phyloP scores from a whole-genome alignment of 2,888 invertebrate species.

The Oeneis ivallda region DNA sequence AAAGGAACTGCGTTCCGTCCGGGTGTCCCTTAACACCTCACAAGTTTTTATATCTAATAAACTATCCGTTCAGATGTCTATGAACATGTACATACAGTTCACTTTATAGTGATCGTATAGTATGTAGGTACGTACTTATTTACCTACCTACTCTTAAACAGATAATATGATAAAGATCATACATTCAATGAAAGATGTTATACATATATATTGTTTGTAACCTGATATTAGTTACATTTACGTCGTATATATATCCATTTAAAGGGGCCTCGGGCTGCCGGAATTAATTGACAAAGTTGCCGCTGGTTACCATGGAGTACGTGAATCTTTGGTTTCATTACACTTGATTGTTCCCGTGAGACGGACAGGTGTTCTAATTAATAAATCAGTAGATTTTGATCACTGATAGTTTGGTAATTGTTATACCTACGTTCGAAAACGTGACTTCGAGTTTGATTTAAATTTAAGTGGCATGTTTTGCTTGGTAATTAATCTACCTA shows the following conservation, averaged over 20 bases:
- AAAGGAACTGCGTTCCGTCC: too few relatives aligned
- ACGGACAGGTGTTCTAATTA: slow-evolving; percentile 20
- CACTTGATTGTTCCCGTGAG: slow-evolving; percentile 9
- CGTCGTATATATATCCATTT: slow-evolving; percentile 21
- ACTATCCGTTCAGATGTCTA: too few relatives aligned
- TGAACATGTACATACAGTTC: too few relatives aligned
- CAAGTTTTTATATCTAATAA: too few relatives aligned
- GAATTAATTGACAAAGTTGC: slow-evolving; percentile 38
- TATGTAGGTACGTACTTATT: too few relatives aligned
- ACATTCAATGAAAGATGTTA: slow-evolving; percentile 22
- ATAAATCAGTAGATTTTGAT: slow-evolving; percentile 22
- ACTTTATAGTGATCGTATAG: too few relatives aligned
- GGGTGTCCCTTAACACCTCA: too few relatives aligned
- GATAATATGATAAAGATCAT: slow-evolving; percentile 1
- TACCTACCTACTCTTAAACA: too few relatives aligned
- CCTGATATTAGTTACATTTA: slow-evolving; percentile 29
- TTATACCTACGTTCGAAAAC: background rate
- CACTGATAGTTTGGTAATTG: slow-evolving; percentile 8
- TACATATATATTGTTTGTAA: slow-evolving; percentile 23
- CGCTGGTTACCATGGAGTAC: slow-evolving; percentile 30
- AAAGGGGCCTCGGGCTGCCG: slow-evolving; percentile 24
- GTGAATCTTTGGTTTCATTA: slow-evolving; percentile 34
- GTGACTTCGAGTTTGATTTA: background rate
- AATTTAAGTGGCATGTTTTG: background rate
- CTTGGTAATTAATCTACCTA: background rate